Evolutionary conservation across 2,797 vertebrate genomes (phyloP), one percentile per base, ranked within the genome.

Genomic region (Sus cebifrons): DNA sequence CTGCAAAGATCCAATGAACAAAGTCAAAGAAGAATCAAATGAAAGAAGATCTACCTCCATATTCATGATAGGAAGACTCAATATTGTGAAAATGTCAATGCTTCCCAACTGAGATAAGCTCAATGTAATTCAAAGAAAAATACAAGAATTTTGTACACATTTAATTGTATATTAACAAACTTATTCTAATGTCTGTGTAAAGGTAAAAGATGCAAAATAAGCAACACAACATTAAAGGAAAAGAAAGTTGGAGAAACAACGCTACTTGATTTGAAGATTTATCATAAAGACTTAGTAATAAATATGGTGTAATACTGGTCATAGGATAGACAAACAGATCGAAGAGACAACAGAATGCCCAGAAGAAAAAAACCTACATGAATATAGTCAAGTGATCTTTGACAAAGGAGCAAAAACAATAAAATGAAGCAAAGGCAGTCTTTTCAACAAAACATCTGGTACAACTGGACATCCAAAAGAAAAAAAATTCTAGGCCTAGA

Each of bases 11-110:
- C 14, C 52, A 81, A 44, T 60, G 54, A 60, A 49, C 32, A 29
- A 90, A 90, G 5, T 70, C 65, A 81, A 90, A 60, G 64, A 79
- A 36, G 32, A 81, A 90, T 68, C 81, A 18, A 81, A 58, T 70
- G 27, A 81, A 81, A 70, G 77, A 27, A 81, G 20, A 81, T 14
- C 14, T 58, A 74, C 74, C 29, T 75, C 58, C 25, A 23, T 91
- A 40, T 44, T 65, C 58, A 54, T 40, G 6, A 84, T 40, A 84
- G 14, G 11, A 81, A 84, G 15, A 82, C 29, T 73, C 79, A 40
- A 3, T 56, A n/a, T 44, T 54, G 49, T 75, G 44, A 92, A 84
- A 60, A 85, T 67, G 23, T 77, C 27, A 85, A 25, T 49, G 77
- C 49, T 82, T 91, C 71, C 29, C 36, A 77, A 65, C 10, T 75